Percentiles rank a stretch among this genome's conserved stretches.
These are phyloP conservation scores for Porites lobata DNA, from an alignment of 92 coral and sea anemone genomes.

Conservation along the genomic window DNA sequence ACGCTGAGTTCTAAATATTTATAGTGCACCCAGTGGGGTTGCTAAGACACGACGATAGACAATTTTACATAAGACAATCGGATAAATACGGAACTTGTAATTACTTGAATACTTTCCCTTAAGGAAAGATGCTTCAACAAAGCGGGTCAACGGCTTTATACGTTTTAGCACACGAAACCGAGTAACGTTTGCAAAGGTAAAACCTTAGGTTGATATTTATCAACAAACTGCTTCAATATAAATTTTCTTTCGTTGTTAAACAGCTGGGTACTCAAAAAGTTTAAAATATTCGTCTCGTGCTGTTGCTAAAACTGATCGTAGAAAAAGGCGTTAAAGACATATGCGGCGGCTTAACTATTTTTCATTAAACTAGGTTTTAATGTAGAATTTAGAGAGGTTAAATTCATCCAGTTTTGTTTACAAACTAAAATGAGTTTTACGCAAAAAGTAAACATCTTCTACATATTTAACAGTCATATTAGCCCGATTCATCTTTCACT, in stretches of 20 bases:
- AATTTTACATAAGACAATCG: not conserved
- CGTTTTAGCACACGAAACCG: not conserved
- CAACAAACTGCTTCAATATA: not conserved
- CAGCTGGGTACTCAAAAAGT: constrained; percentile 16
- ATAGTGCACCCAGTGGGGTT: not conserved
- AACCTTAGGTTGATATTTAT: not conserved
- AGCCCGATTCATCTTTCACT: too few species aligned
- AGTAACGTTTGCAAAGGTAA: too few species aligned
- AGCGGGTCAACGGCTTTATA: not conserved
- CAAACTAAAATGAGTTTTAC: not conserved
- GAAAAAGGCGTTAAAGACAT: not conserved
- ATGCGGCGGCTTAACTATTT: too few species aligned
- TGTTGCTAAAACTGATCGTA: not conserved
- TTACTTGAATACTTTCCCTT: not conserved
- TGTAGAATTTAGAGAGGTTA: not conserved
- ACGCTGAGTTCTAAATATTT: constrained; percentile 2
- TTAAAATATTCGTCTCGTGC: not conserved
- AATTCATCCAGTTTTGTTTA: not conserved
- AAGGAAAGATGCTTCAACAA: not conserved
- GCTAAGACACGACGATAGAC: constrained; percentile 35
- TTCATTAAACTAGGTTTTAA: too few species aligned
- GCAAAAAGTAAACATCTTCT: not conserved
- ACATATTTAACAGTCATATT: too few species aligned
- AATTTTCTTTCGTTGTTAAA: not conserved
- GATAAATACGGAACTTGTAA: constrained; percentile 25